These are phyloP conservation scores for cat (Felis catus) DNA, from an alignment of 2,113 vertebrate species.

Conservation along the genomic window F.catus_Fca126_mat1.0 CM031421.1:90511001-90511500, in stretches of 20 bases:
- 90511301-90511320: neutral
- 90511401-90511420: neutral
- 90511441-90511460: neutral
- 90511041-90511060: conserved; percentile 43
- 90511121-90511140: neutral
- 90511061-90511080: conserved; percentile 9
- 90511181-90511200: neutral
- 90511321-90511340: neutral
- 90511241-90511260: neutral
- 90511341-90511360: neutral
- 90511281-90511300: neutral
- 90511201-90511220: neutral
- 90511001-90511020: conserved; percentile 7
- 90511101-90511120: neutral
- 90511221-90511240: neutral
- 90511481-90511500: neutral
- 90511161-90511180: neutral
- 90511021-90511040: conserved; percentile 8
- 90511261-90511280: neutral
- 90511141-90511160: neutral
- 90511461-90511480: neutral
- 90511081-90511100: conserved; percentile 38
- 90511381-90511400: neutral
- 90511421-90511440: neutral
- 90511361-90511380: neutral